Evolutionary conservation across 2,797 vertebrate genomes (phyloP).

Genomic region (Cuniculus paca): DNA sequence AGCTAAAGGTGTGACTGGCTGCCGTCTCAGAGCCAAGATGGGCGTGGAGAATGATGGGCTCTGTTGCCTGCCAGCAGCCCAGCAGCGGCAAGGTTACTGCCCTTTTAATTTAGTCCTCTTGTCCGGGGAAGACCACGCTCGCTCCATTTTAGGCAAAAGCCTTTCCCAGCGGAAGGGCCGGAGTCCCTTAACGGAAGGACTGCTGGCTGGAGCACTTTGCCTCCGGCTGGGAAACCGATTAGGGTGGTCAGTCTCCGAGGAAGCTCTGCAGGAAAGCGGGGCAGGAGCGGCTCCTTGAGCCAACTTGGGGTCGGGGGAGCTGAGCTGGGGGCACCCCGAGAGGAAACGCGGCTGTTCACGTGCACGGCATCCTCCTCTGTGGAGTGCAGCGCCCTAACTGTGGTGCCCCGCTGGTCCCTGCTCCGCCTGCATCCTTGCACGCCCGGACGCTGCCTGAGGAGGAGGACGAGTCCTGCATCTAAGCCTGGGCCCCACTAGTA

Average conservation of each 20-base stretch:
- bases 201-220: constrained; percentile 60
- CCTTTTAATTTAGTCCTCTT: constrained; percentile 77
- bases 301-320: not conserved
- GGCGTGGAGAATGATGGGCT: not conserved
- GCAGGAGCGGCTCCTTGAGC: not conserved
- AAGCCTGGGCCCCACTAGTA: not conserved
- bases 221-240: constrained; percentile 79
- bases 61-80: not conserved
- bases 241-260: constrained; percentile 65
- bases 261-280: not conserved
- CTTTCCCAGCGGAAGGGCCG: constrained; percentile 70
- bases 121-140: constrained; percentile 56
- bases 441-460: not conserved
- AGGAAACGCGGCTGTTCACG: not conserved
- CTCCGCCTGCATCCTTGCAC: not conserved
- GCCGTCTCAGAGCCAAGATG: not conserved
- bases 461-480: not conserved
- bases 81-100: constrained; percentile 53
- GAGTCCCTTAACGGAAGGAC: constrained; percentile 69
- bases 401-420: not conserved
- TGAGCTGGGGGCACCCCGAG: not conserved
- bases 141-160: constrained; percentile 72
- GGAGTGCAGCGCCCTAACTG: not conserved
- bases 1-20: not conserved
- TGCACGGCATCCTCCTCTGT: not conserved